Base-by-base conservation (phyloP, 2,113 vertebrate genomes). In the Eretmochelys imbricata region DNA sequence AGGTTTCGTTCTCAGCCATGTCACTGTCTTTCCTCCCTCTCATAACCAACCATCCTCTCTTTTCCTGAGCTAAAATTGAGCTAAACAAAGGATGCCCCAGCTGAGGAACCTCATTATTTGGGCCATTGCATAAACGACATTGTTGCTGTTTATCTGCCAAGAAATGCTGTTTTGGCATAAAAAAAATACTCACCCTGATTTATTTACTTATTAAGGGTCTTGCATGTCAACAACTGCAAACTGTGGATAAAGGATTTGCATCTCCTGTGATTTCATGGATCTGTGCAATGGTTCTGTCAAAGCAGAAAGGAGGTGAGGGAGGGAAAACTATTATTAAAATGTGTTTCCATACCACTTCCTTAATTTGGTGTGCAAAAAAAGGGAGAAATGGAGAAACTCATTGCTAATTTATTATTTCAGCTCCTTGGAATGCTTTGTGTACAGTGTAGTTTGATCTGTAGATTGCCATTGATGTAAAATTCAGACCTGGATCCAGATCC, bases 171-270 rank as follows among this genome's bases (percentile, higher is more conserved):
- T 96, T 93, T 94, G 96, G 69, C 55, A 94, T 96, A 85, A 92
- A 93, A 93, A 93, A 96, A 55, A 6, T 1, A 46, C 24, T 55
- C 50, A 81, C 54, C 86, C 87, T 86, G 93, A 86, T 96, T 98
- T 98, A 95, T 97, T 97, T 97, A 94, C 96, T 94, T 94, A 85
- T 82, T 78, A 55, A 84, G 85, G 87, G 89, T 94, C 97, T 95
- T 94, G 38, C 75, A 51, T 97, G 93, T 98, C 96, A 97, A 96
- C 97, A 96, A 95, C 98, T 98, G 98, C 95, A 97, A 96, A 91
- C 89, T 93, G 94, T 79, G 98, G 97, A 98, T 98, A 98, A 98
- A 93, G 94, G 93, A 97, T 98, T 98, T 97, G 80, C 91, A 97
- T 97, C 93, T 97, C 84, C 80, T 89, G n/a, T 94, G 95, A 98